Evolutionary conservation across 2,797 vertebrate species (phyloP).

Genomic region (Pelobates cultripes): DNA sequence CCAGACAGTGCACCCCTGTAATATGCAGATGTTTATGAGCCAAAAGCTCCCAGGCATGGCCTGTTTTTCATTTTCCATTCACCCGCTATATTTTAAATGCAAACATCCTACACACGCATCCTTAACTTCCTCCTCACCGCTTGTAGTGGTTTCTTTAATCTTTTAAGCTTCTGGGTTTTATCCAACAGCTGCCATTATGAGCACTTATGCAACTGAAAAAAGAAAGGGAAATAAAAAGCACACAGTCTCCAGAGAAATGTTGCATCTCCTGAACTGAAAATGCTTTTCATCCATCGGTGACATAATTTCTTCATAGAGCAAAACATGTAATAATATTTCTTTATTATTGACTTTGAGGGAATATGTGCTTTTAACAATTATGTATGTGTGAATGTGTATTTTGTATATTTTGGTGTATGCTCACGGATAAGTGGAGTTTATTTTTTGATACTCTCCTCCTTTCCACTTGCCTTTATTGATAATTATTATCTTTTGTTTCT

Average conservation of each 20-base stretch:
- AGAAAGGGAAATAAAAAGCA: slow-evolving; percentile 44
- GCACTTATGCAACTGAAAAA: slow-evolving; percentile 69
- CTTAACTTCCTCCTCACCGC: slow-evolving; percentile 71
- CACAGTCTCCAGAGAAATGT: slow-evolving; percentile 54
- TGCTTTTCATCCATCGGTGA: slow-evolving; percentile 34
- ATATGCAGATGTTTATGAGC: slow-evolving; percentile 61
- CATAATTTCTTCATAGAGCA: slow-evolving; percentile 17
- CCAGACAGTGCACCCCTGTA: not conserved
- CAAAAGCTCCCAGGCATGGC: slow-evolving; percentile 63
- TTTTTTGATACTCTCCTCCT: no score
- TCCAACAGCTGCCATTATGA: slow-evolving; percentile 72
- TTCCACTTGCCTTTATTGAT: no score
- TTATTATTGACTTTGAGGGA: not conserved
- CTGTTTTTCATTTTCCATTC: slow-evolving; percentile 75
- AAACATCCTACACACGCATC: slow-evolving; percentile 67
- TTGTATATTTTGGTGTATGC: no score
- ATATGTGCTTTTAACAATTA: no score
- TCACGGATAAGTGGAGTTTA: no score
- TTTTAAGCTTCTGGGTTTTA: slow-evolving; percentile 79
- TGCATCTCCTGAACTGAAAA: slow-evolving; percentile 30
- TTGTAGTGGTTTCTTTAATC: slow-evolving; percentile 81
- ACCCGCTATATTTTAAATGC: slow-evolving; percentile 66
- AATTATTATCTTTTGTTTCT: no score
- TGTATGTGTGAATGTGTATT: no score
- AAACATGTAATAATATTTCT: slow-evolving; percentile 5